Base-by-base conservation (phyloP, 2,888 invertebrate genomes). In the Abscondita cerata region DNA sequence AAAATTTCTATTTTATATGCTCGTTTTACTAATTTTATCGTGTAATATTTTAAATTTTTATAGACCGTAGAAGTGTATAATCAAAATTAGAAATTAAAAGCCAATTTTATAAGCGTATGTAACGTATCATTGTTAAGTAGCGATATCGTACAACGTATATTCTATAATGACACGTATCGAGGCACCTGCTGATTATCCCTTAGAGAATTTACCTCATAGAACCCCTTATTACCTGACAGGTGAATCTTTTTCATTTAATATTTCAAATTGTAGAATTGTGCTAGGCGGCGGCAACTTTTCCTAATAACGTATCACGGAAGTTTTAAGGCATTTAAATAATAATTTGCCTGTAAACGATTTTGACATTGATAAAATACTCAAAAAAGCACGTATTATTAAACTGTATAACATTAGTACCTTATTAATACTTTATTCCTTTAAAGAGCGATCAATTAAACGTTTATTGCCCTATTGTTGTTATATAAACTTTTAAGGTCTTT, bases 201-300 rank as follows among this genome's bases (percentile, higher is more conserved):
- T 55, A 55, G 34, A 53, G 59, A 63, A 59, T 56, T 53, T 52
- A 40, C 54, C 59, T 66, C 70, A 74, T 75, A 76, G 75, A 76
- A 74, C 77, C 77, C 68, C 68, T 72, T 69, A 77, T 77, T 76
- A 76, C 64, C 51, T 56, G 68, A 73, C 77, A 76, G 76, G 75
- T 77, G 76, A 71, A 56, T 67, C 63, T 62, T n/a, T 65, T 64
- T 64, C 74, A 75, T 75, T 76, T 74, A 74, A 74, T 73, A 72
- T 71, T 70, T 72, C 67, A 69, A 74, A 75, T 75, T 75, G 34
- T 58, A 54, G 57, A 58, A 48, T 41, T 55, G 44, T 33, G 47
- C 25, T 47, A 16, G 44, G 18, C 34, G 50, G 58, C 48, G 54
- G 53, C 54, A 62, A 54, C 54, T 46, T 58, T 48, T 59, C 25